Conservation (phyloP, 2,113 vertebrate species). For the Lampris megalopsis region DNA sequence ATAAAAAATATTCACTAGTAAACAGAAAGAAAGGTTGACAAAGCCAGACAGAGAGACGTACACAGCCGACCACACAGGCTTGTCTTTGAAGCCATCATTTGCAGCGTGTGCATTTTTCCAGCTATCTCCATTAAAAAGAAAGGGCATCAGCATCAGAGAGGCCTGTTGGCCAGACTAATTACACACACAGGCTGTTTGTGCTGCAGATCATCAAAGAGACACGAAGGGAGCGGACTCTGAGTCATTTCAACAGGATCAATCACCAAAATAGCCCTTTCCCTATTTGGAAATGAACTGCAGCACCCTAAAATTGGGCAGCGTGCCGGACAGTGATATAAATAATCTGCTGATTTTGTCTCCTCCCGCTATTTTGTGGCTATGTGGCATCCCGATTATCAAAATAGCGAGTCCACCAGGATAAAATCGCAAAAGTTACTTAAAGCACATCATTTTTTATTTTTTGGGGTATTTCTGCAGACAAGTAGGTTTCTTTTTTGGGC, state of each 20-base stretch:
- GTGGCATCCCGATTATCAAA: too few relatives aligned
- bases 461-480: too few relatives aligned
- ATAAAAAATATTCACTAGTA: too few relatives aligned
- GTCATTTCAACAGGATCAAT: background rate
- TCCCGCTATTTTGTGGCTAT: too few relatives aligned
- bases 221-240: background rate
- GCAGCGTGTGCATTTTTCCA: background rate
- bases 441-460: too few relatives aligned
- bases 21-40: too few relatives aligned
- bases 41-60: background rate
- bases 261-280: too few relatives aligned
- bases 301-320: background rate
- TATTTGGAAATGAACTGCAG: too few relatives aligned
- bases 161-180: background rate
- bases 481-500: too few relatives aligned
- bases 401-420: too few relatives aligned
- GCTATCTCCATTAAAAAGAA: conserved; percentile 3
- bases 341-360: too few relatives aligned
- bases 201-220: conserved; percentile 15
- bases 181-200: background rate
- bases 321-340: background rate
- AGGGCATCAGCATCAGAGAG: conserved; percentile 2
- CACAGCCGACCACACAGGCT: background rate
- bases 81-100: conserved; percentile 3
- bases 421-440: too few relatives aligned